Percentiles rank a stretch among this genome's conserved stretches.
Evolutionary conservation across 2,113 vertebrate species (phyloP).

Genomic region (Hylia prasina): DNA sequence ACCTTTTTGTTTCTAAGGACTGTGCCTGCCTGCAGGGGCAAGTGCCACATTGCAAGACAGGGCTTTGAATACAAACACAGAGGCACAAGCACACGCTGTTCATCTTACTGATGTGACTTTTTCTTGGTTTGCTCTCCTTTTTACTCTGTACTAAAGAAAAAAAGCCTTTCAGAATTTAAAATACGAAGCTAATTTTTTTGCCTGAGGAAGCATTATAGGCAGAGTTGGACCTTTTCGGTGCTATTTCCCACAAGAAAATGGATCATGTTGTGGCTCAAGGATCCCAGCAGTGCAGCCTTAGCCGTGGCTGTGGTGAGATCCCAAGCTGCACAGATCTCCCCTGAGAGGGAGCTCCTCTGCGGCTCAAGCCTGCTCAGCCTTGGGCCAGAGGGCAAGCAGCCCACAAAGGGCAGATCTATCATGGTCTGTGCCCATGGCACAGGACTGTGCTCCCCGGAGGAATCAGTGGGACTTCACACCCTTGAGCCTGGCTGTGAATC

Average conservation of each 20-base stretch:
- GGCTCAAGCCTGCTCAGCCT: background rate
- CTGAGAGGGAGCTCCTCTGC: background rate
- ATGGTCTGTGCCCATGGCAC: rapidly evolving
- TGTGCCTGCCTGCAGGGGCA: constrained; percentile 32
- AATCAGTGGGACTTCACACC: background rate
- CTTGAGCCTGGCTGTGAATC: background rate
- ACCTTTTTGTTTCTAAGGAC: constrained; percentile 44
- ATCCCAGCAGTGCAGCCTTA: background rate
- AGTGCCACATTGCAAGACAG: background rate
- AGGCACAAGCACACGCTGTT: background rate
- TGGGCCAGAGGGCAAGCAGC: background rate
- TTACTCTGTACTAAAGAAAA: background rate
- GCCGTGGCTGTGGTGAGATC: background rate
- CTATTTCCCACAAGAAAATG: background rate
- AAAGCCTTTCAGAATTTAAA: background rate
- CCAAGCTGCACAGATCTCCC: background rate
- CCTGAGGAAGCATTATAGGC: background rate
- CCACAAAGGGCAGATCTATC: background rate
- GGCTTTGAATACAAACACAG: background rate
- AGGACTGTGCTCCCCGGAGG: rapidly evolving
- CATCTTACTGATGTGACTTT: background rate
- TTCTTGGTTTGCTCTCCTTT: background rate
- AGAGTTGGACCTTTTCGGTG: background rate
- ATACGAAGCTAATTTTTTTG: background rate
- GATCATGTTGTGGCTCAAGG: background rate